Percentiles rank a stretch among this genome's conserved stretches.
Evolutionary conservation across 2,113 vertebrate species (phyloP).

Genomic region (Elephantulus edwardii): DNA sequence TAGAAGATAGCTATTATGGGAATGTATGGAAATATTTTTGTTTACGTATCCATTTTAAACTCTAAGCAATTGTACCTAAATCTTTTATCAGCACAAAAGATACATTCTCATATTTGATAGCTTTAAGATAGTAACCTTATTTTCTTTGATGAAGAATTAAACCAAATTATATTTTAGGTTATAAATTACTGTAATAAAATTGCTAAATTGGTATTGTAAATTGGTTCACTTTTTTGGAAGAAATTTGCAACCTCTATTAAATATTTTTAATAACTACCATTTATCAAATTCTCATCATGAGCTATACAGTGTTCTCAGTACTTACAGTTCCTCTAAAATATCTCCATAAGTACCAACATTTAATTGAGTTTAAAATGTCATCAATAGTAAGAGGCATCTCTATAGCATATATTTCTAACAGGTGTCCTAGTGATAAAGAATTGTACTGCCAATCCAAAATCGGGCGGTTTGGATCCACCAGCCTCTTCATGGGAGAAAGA

Average conservation of each 20-base stretch:
- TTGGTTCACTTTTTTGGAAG: slow-evolving; percentile 26
- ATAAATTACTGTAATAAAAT: slow-evolving; percentile 49
- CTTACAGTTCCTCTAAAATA: neutral
- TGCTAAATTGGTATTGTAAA: slow-evolving; percentile 29
- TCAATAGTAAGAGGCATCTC: neutral
- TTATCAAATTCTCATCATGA: slow-evolving; percentile 35
- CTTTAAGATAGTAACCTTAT: slow-evolving; percentile 27
- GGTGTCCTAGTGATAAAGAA: no score
- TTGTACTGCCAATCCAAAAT: no score
- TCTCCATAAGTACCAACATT: neutral
- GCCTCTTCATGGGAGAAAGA: no score
- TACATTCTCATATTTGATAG: neutral
- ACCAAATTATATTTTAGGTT: slow-evolving; percentile 3
- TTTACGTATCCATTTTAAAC: neutral
- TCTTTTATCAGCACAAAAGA: slow-evolving; percentile 1
- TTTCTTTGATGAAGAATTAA: slow-evolving; percentile 23
- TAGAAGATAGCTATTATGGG: neutral
- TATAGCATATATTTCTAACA: neutral
- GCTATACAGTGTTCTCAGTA: neutral
- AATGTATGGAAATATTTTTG: neutral
- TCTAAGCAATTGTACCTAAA: slow-evolving; percentile 19
- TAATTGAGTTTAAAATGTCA: slow-evolving; percentile 1
- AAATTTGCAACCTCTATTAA: slow-evolving; percentile 61
- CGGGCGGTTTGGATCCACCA: no score
- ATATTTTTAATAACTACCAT: slow-evolving; percentile 55